Evolutionary conservation across 2,113 vertebrate species (phyloP), one percentile per base, ranked within the genome.

Genomic region (Chionomys nivalis): DNA sequence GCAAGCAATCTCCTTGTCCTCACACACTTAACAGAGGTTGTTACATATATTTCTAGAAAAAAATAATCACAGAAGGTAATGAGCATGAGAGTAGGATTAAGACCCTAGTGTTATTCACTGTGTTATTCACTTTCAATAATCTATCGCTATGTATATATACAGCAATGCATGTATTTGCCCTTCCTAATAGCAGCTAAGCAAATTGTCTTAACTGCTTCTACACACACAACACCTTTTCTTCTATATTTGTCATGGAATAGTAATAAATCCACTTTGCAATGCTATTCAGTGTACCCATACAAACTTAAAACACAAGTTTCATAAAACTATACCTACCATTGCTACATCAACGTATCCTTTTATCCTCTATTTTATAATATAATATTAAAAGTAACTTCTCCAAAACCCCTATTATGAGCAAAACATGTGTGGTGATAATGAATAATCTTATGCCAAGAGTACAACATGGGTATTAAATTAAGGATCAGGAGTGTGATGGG

Each of bases 51-150:
- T 36, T 88, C 88, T 85, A 72, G 66, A 87, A 87, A 87, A 36
- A 88, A 79, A 73, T 21, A 75, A 75, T 76, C 68, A 77, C 1
- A 68, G 7, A 61, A 76, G n/a, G 33, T n/a, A 6, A 58, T 68
- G 11, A 86, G 26, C n/a, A 77, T 11, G 7, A 72, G 28, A 86
- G 89, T 26, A 81, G 10, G 8, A 78, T 66, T 36, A 39, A 91
- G 52, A 63, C 17, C 93, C 78, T 79, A 49, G 11, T 55, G 66
- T 68, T 82, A 81, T 33, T 39, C 58, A 61, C 2, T 47, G n/a
- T 58, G 77, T 55, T 70, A 93, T 86, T 65, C 42, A 49, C 13
- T 87, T 82, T 78, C 55, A 95, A 73, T 91, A 91, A 86, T 44
- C n/a, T 28, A 47, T 44, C 52, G 2, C 7, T 87, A 0, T 70